Evolutionary conservation across 2,113 vertebrate genomes (phyloP).

Genomic region (Raja brachyura): DNA sequence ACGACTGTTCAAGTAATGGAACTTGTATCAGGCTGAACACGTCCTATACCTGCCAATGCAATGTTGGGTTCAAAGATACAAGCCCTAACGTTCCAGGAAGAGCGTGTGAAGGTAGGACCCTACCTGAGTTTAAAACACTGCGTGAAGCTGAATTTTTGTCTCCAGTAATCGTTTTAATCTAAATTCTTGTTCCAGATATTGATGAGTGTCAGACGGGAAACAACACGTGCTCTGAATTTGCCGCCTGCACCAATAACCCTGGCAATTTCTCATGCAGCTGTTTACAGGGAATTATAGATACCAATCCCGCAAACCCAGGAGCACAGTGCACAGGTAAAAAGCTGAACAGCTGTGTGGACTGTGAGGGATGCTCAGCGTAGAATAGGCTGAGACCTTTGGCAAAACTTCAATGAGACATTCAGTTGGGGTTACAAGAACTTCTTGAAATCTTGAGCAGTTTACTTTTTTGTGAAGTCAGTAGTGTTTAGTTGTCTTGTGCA

Average conservation of each 20-base stretch:
- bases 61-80: constrained; percentile 41
- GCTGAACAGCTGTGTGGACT: neutral
- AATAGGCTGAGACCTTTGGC: neutral
- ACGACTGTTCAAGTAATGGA: constrained; percentile 44
- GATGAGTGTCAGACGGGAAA: constrained; percentile 39
- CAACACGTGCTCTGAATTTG: constrained; percentile 40
- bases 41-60: constrained; percentile 44
- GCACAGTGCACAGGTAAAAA: constrained; percentile 40
- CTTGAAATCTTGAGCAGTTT: neutral
- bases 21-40: constrained; percentile 41
- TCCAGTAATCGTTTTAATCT: neutral
- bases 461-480: no score
- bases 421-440: neutral
- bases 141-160: neutral
- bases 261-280: constrained; percentile 44
- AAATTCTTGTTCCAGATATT: constrained; percentile 40
- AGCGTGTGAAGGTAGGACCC: constrained; percentile 41
- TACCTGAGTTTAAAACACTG: neutral
- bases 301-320: constrained; percentile 39
- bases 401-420: neutral
- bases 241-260: constrained; percentile 39
- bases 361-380: no score
- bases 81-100: constrained; percentile 44
- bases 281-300: constrained; percentile 39
- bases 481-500: no score